Percentiles rank a stretch among this genome's conserved stretches.
phyloP scores from a whole-genome alignment of 2,888 invertebrate genomes.

The Leucania comma region DNA sequence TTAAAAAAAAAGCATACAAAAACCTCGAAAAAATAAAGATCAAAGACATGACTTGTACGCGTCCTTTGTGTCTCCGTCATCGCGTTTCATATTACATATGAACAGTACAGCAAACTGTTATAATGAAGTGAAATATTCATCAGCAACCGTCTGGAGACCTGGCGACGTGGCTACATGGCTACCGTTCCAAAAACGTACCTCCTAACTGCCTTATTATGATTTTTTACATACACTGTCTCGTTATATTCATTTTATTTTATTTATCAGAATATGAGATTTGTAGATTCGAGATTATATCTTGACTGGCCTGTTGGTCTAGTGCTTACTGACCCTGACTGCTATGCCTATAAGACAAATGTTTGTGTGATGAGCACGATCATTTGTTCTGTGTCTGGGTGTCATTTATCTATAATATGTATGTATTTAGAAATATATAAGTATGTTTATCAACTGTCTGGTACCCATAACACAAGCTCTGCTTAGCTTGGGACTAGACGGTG shows the following conservation, averaged over 20 bases:
- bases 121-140: slow-evolving; percentile 90
- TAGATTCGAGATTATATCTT: not conserved
- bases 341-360: too few relatives aligned
- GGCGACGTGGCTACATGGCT: slow-evolving; percentile 76
- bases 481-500: too few relatives aligned
- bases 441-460: too few relatives aligned
- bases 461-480: too few relatives aligned
- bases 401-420: too few relatives aligned
- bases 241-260: not conserved
- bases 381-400: too few relatives aligned
- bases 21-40: slow-evolving; percentile 10
- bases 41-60: not conserved
- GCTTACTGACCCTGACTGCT: too few relatives aligned
- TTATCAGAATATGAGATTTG: not conserved
- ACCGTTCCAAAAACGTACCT: slow-evolving; percentile 76
- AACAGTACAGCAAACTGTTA: slow-evolving; percentile 80
- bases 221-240: slow-evolving; percentile 6
- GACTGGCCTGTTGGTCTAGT: too few relatives aligned
- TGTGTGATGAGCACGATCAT: too few relatives aligned
- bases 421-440: too few relatives aligned
- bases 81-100: slow-evolving; percentile 78
- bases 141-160: slow-evolving; percentile 84
- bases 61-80: slow-evolving; percentile 65
- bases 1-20: not conserved
- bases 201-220: slow-evolving; percentile 70